Evolutionary conservation across 2,113 vertebrate genomes (phyloP), one percentile per base, ranked within the genome.

Genomic region (Xenopus borealis): DNA sequence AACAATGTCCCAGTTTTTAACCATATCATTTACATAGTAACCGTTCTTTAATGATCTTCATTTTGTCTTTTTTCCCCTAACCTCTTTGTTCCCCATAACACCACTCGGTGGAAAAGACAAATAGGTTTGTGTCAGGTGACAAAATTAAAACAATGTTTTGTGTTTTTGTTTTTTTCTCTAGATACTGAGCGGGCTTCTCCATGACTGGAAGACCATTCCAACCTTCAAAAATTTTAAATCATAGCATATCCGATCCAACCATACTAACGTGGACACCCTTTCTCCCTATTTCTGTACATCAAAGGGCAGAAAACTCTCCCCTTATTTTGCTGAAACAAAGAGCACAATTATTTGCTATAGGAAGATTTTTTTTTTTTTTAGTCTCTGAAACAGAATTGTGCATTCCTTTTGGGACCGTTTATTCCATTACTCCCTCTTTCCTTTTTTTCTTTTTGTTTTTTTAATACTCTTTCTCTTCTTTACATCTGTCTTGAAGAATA

Each of bases 161-260:
- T n/a, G n/a, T n/a, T n/a, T n/a, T n/a, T n/a, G n/a, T 79, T 7
- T 66, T 65, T 40, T 47, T 47, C 23, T 74, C 72, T 73, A 83
- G 83, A 81, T 75, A 82, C 83, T 85, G 80, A 79, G 78, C 81
- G 87, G 93, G 93, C 90, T 91, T 93, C 90, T 80, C 85, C 88
- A 86, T 88, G 92, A 93, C 94, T 92, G 94, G 94, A 96, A 95
- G 92, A 95, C 89, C 91, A 93, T 95, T 92, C 96, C 94, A 92
- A 91, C 85, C 84, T 91, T 88, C 87, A 90, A 90, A 93, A 91
- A 92, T 93, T 90, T 79, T 85, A 93, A 92, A 92, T 79, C 93
- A 95, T 95, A 94, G 95, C 95, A 93, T 96, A 96, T 95, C 93
- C 94, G 91, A 94, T 94, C 93, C 94, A 91, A 93, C 94, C 90